Evolutionary conservation across 2,113 vertebrate species (phyloP), one percentile per base, ranked within the genome.

Genomic region (Sclerurus mexicanus): DNA sequence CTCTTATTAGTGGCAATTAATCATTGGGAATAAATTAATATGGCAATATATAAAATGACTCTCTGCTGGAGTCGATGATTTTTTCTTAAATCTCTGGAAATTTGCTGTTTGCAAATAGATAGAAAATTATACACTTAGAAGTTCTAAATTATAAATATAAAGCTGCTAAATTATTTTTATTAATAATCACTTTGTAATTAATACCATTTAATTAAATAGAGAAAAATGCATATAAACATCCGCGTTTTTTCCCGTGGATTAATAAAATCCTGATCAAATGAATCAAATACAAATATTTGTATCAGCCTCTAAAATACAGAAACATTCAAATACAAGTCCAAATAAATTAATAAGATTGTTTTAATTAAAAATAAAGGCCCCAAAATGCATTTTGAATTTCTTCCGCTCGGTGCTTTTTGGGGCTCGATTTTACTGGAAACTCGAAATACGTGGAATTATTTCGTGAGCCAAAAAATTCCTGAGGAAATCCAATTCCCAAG

Each of bases 401-500:
- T 33, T 42, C 33, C 22, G 7, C 50, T 42, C 5, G 2, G 7
- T 17, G 68, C 35, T 39, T 71, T 16, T 14, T 15, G 39, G 35
- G 58, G 15, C 58, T 62, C 1, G n/a, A 17, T 31, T 37, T 28
- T 15, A 14, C 37, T 8, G 22, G 69, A 31, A 52, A 3, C 37
- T 39, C 5, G 10, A 30, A 52, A 52, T 52, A 5, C 27, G 24
- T 7, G 68, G 35, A 39, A 40, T 72, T 23, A 13, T 52, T 23
- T 60, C 7, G 3, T 12, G 27, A 6, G 49, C 42, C 42, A 44
- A 44, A 44, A 44, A 44, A 44, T 14, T 44, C 13, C 42, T 44
- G 42, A 44, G 15, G 49, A 53, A 40, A 53, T 31, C 27, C 7
- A 4, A 1, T 8, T 4, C 3, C 9, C 1, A 3, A 28, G 25